Conservation (phyloP, 2,113 vertebrate genomes). For the Odocoileus hemionus region DNA sequence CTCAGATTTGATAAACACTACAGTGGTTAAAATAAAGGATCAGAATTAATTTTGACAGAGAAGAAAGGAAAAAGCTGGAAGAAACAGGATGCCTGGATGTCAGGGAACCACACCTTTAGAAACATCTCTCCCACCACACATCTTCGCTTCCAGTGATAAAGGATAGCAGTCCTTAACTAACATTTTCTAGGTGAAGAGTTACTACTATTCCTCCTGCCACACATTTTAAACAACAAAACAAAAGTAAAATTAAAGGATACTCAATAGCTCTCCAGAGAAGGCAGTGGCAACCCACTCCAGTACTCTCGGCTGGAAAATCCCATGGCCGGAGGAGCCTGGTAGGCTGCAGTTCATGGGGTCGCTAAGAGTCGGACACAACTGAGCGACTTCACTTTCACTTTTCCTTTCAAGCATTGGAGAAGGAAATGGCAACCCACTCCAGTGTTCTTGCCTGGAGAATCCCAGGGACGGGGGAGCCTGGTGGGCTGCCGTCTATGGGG, state of each 20-base stretch:
- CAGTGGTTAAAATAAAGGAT: background rate
- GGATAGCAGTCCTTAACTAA: background rate
- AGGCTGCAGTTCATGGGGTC: background rate
- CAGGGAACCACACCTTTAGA: background rate
- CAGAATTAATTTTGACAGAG: background rate
- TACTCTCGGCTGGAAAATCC: background rate
- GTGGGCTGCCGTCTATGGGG: accelerated
- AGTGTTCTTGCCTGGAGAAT: background rate
- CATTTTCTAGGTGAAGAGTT: background rate
- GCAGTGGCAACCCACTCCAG: background rate
- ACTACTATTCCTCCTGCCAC: background rate
- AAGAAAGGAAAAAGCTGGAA: conserved; percentile 5
- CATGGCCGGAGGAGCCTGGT: background rate
- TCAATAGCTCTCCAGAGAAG: background rate
- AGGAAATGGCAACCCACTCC: background rate
- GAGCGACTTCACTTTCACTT: background rate
- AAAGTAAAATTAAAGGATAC: background rate
- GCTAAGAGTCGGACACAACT: background rate
- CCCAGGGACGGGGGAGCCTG: background rate
- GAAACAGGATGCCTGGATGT: background rate
- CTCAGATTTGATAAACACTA: background rate
- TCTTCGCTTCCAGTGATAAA: background rate
- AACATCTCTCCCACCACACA: background rate
- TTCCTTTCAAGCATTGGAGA: background rate
- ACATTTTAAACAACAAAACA: background rate